A percentile compares a stretch with the other conserved stretches of the same genome.
Conservation (phyloP, 2,888 invertebrate species). For the Carcina quercana region DNA sequence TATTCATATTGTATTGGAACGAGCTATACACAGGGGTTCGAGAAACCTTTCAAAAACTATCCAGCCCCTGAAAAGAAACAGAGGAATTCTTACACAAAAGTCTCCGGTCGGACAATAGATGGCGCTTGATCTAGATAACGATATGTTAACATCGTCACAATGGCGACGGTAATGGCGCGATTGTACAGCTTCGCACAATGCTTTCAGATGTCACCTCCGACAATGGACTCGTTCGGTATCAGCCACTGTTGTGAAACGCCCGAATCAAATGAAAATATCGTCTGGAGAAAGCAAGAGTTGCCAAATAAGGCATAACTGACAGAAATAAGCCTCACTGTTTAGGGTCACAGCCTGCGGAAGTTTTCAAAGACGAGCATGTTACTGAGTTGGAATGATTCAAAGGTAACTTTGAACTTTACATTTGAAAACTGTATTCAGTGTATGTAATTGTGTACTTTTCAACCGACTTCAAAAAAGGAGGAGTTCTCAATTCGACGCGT, state of each 20-base stretch:
- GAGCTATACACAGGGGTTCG: conserved; percentile 18
- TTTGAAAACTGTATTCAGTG: too few relatives aligned
- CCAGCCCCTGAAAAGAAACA: conserved; percentile 36
- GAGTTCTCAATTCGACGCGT: too few relatives aligned
- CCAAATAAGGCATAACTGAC: conserved; percentile 3
- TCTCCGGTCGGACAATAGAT: conserved; percentile 65
- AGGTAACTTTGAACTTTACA: too few relatives aligned
- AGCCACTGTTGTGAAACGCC: conserved; percentile 50
- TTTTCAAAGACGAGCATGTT: too few relatives aligned
- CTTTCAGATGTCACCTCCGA: conserved; percentile 66
- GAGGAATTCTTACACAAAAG: conserved; percentile 52
- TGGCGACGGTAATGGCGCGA: conserved; percentile 69
- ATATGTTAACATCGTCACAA: conserved; percentile 74
- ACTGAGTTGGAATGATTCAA: too few relatives aligned
- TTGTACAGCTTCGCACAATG: conserved; percentile 68
- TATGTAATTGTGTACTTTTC: too few relatives aligned
- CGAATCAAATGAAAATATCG: conserved; percentile 49
- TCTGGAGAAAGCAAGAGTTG: conserved; percentile 8
- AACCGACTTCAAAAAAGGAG: too few relatives aligned
- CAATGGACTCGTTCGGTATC: conserved; percentile 63
- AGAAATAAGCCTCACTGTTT: too few relatives aligned
- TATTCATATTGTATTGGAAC: too few relatives aligned
- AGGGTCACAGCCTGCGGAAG: too few relatives aligned
- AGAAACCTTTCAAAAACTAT: conserved; percentile 37
- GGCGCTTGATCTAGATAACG: conserved; percentile 72